Percentiles rank a stretch among this genome's conserved stretches.
Conservation (phyloP, 2,888 invertebrate species). For the Liopterus haemorrhoidalis region DNA sequence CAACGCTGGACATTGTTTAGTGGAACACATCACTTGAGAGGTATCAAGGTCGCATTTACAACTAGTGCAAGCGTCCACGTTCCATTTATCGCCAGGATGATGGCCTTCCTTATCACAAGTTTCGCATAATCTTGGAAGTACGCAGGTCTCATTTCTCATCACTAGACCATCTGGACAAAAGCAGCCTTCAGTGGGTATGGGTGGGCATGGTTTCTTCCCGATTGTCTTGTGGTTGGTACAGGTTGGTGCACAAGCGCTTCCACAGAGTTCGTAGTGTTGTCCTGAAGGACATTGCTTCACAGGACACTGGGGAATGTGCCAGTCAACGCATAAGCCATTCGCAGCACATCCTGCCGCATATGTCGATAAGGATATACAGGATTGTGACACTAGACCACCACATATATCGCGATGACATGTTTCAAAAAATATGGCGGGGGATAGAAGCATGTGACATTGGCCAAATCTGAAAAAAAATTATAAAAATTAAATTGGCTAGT, state of each 20-base stretch:
- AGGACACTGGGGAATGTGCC: slow-evolving; percentile 64
- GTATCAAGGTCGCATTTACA: slow-evolving; percentile 63
- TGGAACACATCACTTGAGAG: slow-evolving; percentile 56
- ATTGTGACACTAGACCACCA: slow-evolving; percentile 50
- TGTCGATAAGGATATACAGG: slow-evolving; percentile 61
- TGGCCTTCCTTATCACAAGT: slow-evolving; percentile 72
- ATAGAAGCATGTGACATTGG: slow-evolving; percentile 67
- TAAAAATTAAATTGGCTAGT: too few species aligned
- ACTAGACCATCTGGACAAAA: slow-evolving; percentile 66
- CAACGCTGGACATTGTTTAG: slow-evolving; percentile 51
- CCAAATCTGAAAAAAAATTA: slow-evolving; percentile 24
- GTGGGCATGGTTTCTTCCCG: slow-evolving; percentile 27
- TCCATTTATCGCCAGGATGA: slow-evolving; percentile 62
- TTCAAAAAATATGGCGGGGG: slow-evolving; percentile 60
- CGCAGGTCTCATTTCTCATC: slow-evolving; percentile 47
- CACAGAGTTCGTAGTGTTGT: slow-evolving; percentile 51
- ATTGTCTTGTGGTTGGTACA: slow-evolving; percentile 52
- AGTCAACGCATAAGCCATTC: slow-evolving; percentile 64
- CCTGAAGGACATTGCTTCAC: slow-evolving; percentile 52
- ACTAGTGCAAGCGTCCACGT: slow-evolving; percentile 63
- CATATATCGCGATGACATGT: slow-evolving; percentile 66
- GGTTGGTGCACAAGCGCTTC: slow-evolving; percentile 57
- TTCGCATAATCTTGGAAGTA: slow-evolving; percentile 59
- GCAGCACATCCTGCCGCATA: slow-evolving; percentile 66
- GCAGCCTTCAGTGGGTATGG: slow-evolving; percentile 65